phyloP scores from a whole-genome alignment of 2,797 vertebrate species.

The Mareca penelope region DNA sequence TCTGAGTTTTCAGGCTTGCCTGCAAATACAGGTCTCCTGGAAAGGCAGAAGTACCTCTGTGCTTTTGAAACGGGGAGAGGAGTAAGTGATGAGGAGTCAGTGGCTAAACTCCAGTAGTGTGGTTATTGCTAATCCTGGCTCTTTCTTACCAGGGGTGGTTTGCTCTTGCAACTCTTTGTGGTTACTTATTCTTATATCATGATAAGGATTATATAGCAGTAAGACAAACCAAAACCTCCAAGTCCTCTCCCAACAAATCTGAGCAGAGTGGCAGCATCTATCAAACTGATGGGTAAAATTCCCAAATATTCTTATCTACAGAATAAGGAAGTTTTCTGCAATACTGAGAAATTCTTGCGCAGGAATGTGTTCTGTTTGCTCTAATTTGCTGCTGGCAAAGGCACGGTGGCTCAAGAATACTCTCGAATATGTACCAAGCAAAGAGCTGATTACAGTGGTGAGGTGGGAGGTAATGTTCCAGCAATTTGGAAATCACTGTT shows the following conservation, averaged over 20 bases:
- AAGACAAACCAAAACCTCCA: background rate
- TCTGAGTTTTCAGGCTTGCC: slow-evolving; percentile 6
- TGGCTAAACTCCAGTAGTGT: slow-evolving; percentile 34
- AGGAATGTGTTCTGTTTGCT: slow-evolving; percentile 6
- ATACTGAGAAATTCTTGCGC: background rate
- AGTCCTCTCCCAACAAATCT: background rate
- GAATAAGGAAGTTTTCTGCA: background rate
- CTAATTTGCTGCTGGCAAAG: background rate
- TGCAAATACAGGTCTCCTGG: slow-evolving; percentile 31
- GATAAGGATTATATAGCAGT: background rate
- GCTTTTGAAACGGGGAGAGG: background rate
- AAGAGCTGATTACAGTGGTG: background rate
- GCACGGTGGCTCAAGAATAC: background rate
- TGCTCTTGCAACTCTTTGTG: background rate
- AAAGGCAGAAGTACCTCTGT: background rate
- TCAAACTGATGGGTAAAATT: background rate
- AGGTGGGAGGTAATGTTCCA: slow-evolving; percentile 54
- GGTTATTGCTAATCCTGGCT: slow-evolving; percentile 15
- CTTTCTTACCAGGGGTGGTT: background rate
- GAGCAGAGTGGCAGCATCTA: background rate
- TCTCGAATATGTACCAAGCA: background rate
- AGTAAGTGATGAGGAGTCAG: slow-evolving; percentile 27
- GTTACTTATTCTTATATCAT: background rate
- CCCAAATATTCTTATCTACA: background rate
- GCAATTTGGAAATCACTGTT: slow-evolving; percentile 49